phyloP scores from a whole-genome alignment of 2,888 invertebrate species.

The Zygothrica quintamaculata region DNA sequence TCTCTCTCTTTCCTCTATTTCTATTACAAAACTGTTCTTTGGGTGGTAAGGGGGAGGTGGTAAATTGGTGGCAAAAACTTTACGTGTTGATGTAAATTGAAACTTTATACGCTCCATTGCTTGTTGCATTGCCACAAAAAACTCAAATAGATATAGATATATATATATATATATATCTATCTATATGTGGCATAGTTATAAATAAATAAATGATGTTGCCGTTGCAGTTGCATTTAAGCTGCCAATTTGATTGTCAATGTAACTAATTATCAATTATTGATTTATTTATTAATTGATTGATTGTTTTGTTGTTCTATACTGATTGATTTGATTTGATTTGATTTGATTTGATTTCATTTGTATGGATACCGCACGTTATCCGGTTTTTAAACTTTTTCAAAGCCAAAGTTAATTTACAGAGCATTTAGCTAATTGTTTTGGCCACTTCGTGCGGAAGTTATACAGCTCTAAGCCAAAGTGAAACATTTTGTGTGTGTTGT shows the following conservation, averaged over 20 bases:
- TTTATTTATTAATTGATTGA: conserved; percentile 20
- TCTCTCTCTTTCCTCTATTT: no score
- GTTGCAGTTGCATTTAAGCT: conserved; percentile 15
- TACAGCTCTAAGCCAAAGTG: conserved; percentile 50
- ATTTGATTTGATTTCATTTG: no score
- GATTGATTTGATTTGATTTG: no score
- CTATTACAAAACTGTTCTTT: conserved; percentile 7
- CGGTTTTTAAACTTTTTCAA: conserved; percentile 34
- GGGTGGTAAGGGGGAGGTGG: no score
- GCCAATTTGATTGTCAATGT: conserved; percentile 17
- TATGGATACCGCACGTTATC: conserved; percentile 36
- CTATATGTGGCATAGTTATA: no score
- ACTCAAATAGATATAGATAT: neutral
- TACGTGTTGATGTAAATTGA: conserved; percentile 25
- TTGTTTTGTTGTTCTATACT: no score
- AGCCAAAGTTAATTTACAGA: conserved; percentile 34
- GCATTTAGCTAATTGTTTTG: conserved; percentile 65
- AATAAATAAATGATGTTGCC: neutral
- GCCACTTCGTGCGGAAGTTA: conserved; percentile 57
- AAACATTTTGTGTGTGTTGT: conserved; percentile 61
- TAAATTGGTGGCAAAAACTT: conserved; percentile 5
- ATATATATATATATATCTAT: no score
- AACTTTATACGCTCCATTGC: conserved; percentile 41
- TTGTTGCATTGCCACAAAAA: neutral
- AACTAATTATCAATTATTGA: conserved; percentile 26